A percentile compares a stretch with the other conserved stretches of the same genome.
Evolutionary conservation across 2,797 vertebrate species (phyloP).

Genomic region (Mus spretus): DNA sequence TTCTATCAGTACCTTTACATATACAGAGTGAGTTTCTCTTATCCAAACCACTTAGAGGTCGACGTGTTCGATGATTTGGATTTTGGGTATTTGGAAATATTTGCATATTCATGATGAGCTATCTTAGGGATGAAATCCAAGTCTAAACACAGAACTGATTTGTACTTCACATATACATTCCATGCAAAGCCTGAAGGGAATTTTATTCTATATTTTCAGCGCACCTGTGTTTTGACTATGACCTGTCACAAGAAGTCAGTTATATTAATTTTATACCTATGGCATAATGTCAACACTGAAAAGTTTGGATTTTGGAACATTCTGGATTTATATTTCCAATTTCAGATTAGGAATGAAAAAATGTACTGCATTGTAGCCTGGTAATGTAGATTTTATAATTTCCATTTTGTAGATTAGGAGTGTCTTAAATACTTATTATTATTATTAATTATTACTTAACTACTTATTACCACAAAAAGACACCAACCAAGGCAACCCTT

Average conservation of each 20-base stretch:
- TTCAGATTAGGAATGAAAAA: neutral
- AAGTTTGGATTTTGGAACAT: neutral
- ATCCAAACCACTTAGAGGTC: neutral
- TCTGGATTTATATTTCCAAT: neutral
- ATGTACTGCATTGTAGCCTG: neutral
- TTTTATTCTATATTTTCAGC: neutral
- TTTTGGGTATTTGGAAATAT: neutral
- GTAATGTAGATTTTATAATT: neutral
- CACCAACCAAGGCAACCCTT: neutral
- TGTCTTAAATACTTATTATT: too few species aligned
- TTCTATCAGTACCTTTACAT: neutral
- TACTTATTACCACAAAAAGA: neutral
- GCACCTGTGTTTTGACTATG: constrained; percentile 47
- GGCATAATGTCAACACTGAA: neutral
- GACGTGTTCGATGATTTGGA: neutral
- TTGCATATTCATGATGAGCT: constrained; percentile 21
- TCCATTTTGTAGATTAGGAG: neutral
- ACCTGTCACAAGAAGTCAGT: neutral
- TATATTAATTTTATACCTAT: neutral
- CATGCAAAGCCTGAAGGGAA: neutral
- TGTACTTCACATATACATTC: constrained; percentile 14
- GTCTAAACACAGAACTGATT: constrained; percentile 40
- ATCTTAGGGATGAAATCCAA: neutral
- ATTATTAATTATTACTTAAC: neutral
- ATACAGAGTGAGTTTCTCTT: neutral